A percentile compares a stretch with the other conserved stretches of the same genome.
phyloP scores from a whole-genome alignment of 2,113 vertebrate genomes.

The Eptesicus fuscus region DNA sequence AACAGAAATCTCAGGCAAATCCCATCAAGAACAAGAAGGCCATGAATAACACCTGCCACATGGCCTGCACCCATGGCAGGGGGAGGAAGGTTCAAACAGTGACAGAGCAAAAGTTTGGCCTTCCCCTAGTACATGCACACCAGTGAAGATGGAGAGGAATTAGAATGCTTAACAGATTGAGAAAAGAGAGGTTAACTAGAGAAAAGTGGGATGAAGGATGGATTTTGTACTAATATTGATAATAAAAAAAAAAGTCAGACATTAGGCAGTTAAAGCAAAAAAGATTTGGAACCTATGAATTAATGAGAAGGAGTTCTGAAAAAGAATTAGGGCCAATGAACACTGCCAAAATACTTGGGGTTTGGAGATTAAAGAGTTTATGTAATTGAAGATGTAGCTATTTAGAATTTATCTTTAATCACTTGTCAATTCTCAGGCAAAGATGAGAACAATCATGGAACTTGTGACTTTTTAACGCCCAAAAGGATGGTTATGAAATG shows the following conservation, averaged over 20 bases:
- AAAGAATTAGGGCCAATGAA: neutral
- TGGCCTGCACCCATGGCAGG: rapidly evolving
- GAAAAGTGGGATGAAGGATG: neutral
- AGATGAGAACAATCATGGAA: neutral
- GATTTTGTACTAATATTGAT: neutral
- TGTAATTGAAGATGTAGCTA: neutral
- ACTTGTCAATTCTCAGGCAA: neutral
- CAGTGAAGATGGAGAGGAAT: neutral
- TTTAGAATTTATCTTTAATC: constrained; percentile 8
- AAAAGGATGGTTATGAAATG: neutral
- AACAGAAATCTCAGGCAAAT: neutral
- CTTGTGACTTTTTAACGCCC: neutral
- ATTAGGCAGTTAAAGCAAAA: neutral
- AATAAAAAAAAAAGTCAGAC: neutral
- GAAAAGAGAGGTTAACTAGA: neutral
- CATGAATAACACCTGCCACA: neutral
- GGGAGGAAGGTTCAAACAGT: neutral
- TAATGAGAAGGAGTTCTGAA: neutral
- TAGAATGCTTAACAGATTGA: neutral
- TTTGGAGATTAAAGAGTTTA: neutral
- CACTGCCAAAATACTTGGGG: neutral
- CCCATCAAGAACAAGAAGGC: neutral
- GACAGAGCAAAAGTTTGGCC: neutral
- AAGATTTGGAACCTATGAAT: neutral
- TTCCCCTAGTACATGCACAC: neutral